Percentiles rank a stretch among this genome's conserved stretches.
Evolutionary conservation across 2,113 vertebrate species (phyloP).

Genomic region (Galemys pyrenaicus): DNA sequence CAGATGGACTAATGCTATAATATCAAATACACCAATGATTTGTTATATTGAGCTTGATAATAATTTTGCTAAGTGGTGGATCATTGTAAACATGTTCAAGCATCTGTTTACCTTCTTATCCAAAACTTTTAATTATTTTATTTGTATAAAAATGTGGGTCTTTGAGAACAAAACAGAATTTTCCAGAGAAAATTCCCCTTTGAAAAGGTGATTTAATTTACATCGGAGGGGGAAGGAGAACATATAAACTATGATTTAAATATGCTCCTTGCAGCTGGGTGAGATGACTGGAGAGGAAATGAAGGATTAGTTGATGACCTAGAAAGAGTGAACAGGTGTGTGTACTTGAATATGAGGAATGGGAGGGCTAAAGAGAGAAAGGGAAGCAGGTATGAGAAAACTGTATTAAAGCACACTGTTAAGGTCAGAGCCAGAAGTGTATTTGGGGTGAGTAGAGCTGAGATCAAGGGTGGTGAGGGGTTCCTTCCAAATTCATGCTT

Average conservation of each 20-base stretch:
- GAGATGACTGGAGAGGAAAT: not conserved
- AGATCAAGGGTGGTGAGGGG: not conserved
- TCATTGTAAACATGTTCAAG: not conserved
- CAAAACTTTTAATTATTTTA: not conserved
- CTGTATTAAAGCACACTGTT: not conserved
- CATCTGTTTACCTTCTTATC: not conserved
- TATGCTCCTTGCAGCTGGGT: conserved; percentile 12
- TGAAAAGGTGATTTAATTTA: not conserved
- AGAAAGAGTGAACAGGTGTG: not conserved
- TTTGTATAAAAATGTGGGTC: not conserved
- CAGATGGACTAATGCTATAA: not conserved
- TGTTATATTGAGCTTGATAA: not conserved
- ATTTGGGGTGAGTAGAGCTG: not conserved
- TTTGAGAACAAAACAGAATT: conserved; percentile 16
- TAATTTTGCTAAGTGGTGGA: not conserved
- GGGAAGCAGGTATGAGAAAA: not conserved
- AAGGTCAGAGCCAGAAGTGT: not conserved
- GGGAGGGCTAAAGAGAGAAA: not conserved
- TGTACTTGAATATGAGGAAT: not conserved
- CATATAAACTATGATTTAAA: not conserved
- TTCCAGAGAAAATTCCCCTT: conserved; percentile 5
- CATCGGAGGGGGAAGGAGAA: not conserved
- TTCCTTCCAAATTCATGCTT: not conserved
- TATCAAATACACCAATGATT: not conserved
- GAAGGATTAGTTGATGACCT: not conserved